Evolutionary conservation across 2,888 invertebrate species (phyloP).

Genomic region (Mycalesis mineus): DNA sequence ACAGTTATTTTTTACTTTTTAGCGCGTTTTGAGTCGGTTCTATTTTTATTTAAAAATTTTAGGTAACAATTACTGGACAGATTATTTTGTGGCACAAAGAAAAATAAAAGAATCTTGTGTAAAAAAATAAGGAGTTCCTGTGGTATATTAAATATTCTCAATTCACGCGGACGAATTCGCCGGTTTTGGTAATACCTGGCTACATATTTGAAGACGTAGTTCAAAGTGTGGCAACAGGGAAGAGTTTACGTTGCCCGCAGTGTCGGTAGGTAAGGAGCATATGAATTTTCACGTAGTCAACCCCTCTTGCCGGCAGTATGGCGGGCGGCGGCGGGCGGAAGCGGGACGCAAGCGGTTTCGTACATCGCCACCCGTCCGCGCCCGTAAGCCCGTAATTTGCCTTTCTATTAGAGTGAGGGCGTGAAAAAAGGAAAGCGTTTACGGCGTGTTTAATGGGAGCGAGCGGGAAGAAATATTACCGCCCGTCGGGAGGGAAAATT

Average conservation of each 20-base stretch:
- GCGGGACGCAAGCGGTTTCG: conserved; percentile 71
- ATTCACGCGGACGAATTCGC: no score
- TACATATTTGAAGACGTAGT: conserved; percentile 2
- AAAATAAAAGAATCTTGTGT: no score
- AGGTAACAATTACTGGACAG: no score
- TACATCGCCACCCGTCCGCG: conserved; percentile 78
- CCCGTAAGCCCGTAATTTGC: conserved; percentile 79
- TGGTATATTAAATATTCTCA: no score
- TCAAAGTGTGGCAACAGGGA: background rate
- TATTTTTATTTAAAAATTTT: no score
- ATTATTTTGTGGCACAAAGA: no score
- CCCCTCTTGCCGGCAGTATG: conserved; percentile 62
- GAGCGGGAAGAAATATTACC: conserved; percentile 78
- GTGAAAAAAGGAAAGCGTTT: conserved; percentile 79
- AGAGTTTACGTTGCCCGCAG: no score
- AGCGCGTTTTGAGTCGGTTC: no score
- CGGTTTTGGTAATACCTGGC: no score
- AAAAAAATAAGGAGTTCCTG: no score
- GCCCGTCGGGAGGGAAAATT: conserved; percentile 75
- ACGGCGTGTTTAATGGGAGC: conserved; percentile 77
- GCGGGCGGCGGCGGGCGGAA: conserved; percentile 48
- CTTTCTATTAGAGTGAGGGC: conserved; percentile 79
- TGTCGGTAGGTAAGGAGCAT: conserved; percentile 47
- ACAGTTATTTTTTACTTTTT: no score
- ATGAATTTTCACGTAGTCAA: conserved; percentile 71